phyloP scores from a whole-genome alignment of 2,888 invertebrate genomes.

The Graphium colonna region DNA sequence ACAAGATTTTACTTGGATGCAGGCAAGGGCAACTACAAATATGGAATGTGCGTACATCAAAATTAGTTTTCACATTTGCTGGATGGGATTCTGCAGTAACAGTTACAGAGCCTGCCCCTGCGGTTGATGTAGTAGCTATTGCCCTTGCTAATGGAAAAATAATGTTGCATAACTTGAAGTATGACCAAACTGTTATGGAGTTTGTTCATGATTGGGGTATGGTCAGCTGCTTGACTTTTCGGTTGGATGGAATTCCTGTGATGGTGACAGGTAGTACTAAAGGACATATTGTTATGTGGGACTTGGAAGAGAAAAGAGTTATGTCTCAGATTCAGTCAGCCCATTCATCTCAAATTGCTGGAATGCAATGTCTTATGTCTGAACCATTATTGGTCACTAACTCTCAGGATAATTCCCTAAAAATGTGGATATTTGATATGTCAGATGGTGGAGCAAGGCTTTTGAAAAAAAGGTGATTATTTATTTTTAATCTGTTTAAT shows the following conservation, averaged over 20 bases:
- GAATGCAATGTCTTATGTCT: slow-evolving; percentile 90
- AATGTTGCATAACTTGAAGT: slow-evolving; percentile 92
- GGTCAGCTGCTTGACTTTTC: slow-evolving; percentile 91
- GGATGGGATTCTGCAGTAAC: slow-evolving; percentile 87
- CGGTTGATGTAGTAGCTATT: slow-evolving; percentile 93
- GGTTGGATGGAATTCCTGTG: slow-evolving; percentile 91
- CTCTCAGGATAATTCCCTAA: slow-evolving; percentile 95
- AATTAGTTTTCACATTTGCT: slow-evolving; percentile 87
- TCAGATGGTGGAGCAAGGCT: slow-evolving; percentile 94
- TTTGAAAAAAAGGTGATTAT: slow-evolving; percentile 82
- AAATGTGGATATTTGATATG: slow-evolving; percentile 95
- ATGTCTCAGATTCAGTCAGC: slow-evolving; percentile 89
- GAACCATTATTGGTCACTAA: slow-evolving; percentile 95
- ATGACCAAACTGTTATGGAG: slow-evolving; percentile 89
- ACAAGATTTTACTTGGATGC: slow-evolving; percentile 94
- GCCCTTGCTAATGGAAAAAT: slow-evolving; percentile 92
- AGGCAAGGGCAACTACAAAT: slow-evolving; percentile 91
- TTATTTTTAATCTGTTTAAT: too few relatives aligned
- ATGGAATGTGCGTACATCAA: slow-evolving; percentile 92
- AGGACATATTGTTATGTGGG: slow-evolving; percentile 96
- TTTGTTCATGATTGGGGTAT: slow-evolving; percentile 96
- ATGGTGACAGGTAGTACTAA: slow-evolving; percentile 90
- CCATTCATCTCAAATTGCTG: slow-evolving; percentile 87
- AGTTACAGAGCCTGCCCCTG: slow-evolving; percentile 92
- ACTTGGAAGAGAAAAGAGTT: slow-evolving; percentile 89